Percentiles rank a stretch among this genome's conserved stretches.
phyloP scores from a whole-genome alignment of 2,888 invertebrate genomes.

The Drosophila pegasa region DNA sequence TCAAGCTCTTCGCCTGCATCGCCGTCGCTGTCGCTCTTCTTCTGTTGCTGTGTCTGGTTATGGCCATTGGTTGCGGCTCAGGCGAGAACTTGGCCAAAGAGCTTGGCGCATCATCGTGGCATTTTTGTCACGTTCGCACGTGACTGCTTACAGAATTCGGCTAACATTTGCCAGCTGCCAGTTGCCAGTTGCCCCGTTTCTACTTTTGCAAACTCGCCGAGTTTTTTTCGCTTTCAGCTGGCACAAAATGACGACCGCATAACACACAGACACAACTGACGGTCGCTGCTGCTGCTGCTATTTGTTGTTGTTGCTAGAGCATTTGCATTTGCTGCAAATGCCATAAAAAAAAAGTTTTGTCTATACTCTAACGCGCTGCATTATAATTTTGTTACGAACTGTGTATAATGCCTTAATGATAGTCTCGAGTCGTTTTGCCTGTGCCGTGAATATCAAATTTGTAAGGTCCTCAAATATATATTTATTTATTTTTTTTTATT shows the following conservation, averaged over 20 bases:
- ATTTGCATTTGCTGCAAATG: constrained; percentile 42
- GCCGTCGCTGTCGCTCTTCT: neutral
- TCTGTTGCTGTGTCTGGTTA: constrained; percentile 14
- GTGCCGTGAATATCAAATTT: neutral
- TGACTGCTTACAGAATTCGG: constrained; percentile 69
- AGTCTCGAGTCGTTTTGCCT: neutral
- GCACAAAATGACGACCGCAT: constrained; percentile 36
- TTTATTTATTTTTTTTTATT: too few relatives aligned
- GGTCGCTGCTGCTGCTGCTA: constrained; percentile 5
- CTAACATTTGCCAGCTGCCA: constrained; percentile 40
- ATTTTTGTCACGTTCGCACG: constrained; percentile 80
- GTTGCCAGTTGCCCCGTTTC: neutral
- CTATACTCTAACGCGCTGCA: constrained; percentile 6
- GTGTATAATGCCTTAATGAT: neutral
- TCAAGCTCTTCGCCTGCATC: constrained; percentile 12
- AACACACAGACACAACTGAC: constrained; percentile 16
- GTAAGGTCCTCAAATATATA: too few relatives aligned
- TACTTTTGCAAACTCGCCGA: constrained; percentile 5
- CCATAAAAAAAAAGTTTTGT: constrained; percentile 9
- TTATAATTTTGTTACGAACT: neutral
- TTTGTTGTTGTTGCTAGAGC: constrained; percentile 34
- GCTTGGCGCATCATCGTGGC: constrained; percentile 65
- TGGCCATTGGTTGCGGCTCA: constrained; percentile 38
- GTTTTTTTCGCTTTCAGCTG: constrained; percentile 17
- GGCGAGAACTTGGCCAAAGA: constrained; percentile 39